Conservation (phyloP, 2,113 vertebrate species). For the Epinephelus moara region DNA sequence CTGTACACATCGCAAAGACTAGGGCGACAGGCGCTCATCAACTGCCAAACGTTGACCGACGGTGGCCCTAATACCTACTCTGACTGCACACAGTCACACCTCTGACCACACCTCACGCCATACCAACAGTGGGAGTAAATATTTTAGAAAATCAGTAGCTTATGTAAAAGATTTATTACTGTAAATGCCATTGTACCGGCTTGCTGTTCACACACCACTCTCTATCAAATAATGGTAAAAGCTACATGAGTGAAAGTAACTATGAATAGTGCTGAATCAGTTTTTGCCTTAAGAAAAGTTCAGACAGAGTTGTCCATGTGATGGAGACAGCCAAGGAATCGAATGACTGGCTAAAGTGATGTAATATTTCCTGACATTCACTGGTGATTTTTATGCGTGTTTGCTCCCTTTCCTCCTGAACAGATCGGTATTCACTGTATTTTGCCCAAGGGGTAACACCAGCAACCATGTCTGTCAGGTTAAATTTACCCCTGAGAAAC, state of each 20-base stretch:
- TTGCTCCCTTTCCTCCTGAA: constrained; percentile 5
- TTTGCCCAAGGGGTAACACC: constrained; percentile 29
- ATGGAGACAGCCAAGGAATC: constrained; percentile 1
- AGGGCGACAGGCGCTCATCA: no score
- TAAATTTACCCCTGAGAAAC: constrained; percentile 50
- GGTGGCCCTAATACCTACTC: neutral
- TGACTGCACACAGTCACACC: neutral
- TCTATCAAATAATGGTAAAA: neutral
- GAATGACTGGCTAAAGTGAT: constrained; percentile 30
- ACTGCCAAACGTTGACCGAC: no score
- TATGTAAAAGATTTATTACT: neutral
- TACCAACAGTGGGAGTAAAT: neutral
- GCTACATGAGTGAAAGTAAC: neutral
- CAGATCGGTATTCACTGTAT: constrained; percentile 16
- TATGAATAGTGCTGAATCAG: neutral
- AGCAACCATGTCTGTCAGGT: constrained; percentile 55
- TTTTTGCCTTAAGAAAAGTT: neutral
- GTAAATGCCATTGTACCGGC: neutral
- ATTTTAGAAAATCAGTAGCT: neutral
- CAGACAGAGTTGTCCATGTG: neutral
- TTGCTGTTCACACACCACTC: neutral
- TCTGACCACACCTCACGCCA: no score
- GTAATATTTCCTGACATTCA: constrained; percentile 52
- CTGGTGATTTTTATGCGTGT: neutral
- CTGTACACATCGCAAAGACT: no score